Percentiles rank a stretch among this genome's conserved stretches.
Conservation (phyloP, 2,797 vertebrate species). For the Anguilla megastoma region DNA sequence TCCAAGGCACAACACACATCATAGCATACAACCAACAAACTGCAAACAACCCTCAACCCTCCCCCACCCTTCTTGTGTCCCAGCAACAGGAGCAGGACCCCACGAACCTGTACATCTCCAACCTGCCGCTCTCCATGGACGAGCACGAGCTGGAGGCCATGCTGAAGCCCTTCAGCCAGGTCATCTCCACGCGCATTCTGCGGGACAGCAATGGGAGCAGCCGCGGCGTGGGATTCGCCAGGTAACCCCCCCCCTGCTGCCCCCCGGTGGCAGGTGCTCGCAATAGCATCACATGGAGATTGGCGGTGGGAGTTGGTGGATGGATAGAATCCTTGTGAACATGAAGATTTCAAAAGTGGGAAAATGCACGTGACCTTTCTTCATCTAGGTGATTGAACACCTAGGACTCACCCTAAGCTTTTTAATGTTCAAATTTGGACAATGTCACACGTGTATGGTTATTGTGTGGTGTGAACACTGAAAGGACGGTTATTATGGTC, state of each 20-base stretch:
- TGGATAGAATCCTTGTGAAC: no score
- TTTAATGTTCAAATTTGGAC: no score
- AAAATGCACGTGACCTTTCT: no score
- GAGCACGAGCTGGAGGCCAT: constrained; percentile 92
- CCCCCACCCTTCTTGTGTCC: not conserved
- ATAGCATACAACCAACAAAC: not conserved
- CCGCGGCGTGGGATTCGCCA: constrained; percentile 92
- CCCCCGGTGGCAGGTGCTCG: constrained; percentile 50
- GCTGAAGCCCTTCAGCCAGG: constrained; percentile 94
- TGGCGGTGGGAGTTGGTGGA: not conserved
- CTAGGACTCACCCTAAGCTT: no score
- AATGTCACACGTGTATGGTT: no score
- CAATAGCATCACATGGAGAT: not conserved
- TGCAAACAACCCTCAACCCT: not conserved
- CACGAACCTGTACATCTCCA: constrained; percentile 95
- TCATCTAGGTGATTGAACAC: no score
- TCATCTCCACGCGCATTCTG: constrained; percentile 92
- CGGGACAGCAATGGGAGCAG: constrained; percentile 87
- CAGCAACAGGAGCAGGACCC: constrained; percentile 98
- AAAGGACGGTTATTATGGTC: not conserved
- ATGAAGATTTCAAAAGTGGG: no score
- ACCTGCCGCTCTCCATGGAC: constrained; percentile 90
- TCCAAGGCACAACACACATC: not conserved
- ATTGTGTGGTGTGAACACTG: not conserved
- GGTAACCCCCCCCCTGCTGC: constrained; percentile 66